These are phyloP conservation scores for Nezara viridula DNA, from an alignment of 2,888 invertebrate species.

Conservation along the genomic window DNA sequence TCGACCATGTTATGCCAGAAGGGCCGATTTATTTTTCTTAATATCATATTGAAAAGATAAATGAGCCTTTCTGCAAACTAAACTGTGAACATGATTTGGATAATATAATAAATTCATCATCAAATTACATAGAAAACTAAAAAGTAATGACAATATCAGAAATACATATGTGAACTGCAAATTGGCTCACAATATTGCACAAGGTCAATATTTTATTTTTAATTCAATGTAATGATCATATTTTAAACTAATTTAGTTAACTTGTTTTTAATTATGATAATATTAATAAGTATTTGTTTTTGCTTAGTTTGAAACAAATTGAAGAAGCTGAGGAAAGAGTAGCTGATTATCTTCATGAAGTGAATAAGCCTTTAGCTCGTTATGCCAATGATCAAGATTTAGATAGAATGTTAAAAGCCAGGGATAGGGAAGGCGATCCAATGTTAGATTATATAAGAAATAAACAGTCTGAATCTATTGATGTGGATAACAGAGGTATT, in stretches of 20 bases:
- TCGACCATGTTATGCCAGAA: too few relatives aligned
- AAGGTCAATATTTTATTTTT: too few relatives aligned
- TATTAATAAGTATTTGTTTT: neutral
- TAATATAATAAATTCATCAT: too few relatives aligned
- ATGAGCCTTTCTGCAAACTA: too few relatives aligned
- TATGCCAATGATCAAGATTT: slow-evolving; percentile 91
- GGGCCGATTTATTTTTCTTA: too few relatives aligned
- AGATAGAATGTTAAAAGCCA: slow-evolving; percentile 80
- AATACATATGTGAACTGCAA: too few relatives aligned
- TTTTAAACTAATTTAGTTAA: slow-evolving; percentile 20
- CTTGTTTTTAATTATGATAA: neutral
- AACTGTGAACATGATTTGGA: too few relatives aligned
- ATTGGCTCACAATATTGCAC: too few relatives aligned
- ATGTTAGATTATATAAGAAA: slow-evolving; percentile 89
- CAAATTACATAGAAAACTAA: too few relatives aligned
- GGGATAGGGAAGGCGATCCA: slow-evolving; percentile 90
- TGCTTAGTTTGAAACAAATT: slow-evolving; percentile 81
- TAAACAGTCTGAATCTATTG: slow-evolving; percentile 74
- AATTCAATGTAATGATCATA: neutral
- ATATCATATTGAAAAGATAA: too few relatives aligned
- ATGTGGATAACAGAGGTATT: slow-evolving; percentile 47
- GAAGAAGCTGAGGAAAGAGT: slow-evolving; percentile 79
- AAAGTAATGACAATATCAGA: too few relatives aligned
- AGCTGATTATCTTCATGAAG: slow-evolving; percentile 85
- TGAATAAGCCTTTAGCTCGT: slow-evolving; percentile 91